Conservation (phyloP, 2,888 invertebrate species). For the Drosophila falleni region DNA sequence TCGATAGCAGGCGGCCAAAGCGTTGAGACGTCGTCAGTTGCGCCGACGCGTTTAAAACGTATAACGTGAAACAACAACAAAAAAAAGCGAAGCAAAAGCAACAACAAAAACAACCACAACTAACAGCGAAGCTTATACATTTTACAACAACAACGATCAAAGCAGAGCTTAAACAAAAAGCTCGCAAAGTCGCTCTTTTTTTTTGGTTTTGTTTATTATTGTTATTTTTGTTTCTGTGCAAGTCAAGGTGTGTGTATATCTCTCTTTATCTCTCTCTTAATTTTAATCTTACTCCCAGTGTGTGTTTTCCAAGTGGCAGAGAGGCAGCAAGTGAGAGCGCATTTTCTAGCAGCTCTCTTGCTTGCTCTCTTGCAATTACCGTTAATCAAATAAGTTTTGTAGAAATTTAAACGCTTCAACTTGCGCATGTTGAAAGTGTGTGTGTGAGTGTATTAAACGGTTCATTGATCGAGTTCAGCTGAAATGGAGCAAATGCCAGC, state of each 20-base stretch:
- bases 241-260: conserved; percentile 57
- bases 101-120: conserved; percentile 28
- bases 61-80: conserved; percentile 22
- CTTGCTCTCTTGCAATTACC: conserved; percentile 69
- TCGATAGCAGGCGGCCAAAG: conserved; percentile 71
- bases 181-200: conserved; percentile 41
- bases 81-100: conserved; percentile 27
- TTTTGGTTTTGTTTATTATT: neutral
- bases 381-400: conserved; percentile 80
- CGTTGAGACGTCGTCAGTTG: conserved; percentile 67
- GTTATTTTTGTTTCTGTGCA: conserved; percentile 59
- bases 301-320: conserved; percentile 32
- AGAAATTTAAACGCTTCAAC: conserved; percentile 77
- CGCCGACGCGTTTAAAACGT: conserved; percentile 32
- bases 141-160: conserved; percentile 3
- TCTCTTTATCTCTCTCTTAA: neutral
- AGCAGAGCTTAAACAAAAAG: conserved; percentile 20
- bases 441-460: conserved; percentile 64
- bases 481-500: conserved; percentile 71
- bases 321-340: conserved; percentile 7
- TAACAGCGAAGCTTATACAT: conserved; percentile 22
- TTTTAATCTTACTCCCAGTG: conserved; percentile 5
- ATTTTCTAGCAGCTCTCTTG: conserved; percentile 7
- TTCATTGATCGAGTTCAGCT: conserved; percentile 78
- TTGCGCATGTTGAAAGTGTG: conserved; percentile 30